Evolutionary conservation across 2,113 vertebrate species (phyloP).

Genomic region (Phrynosoma blainvillii): DNA sequence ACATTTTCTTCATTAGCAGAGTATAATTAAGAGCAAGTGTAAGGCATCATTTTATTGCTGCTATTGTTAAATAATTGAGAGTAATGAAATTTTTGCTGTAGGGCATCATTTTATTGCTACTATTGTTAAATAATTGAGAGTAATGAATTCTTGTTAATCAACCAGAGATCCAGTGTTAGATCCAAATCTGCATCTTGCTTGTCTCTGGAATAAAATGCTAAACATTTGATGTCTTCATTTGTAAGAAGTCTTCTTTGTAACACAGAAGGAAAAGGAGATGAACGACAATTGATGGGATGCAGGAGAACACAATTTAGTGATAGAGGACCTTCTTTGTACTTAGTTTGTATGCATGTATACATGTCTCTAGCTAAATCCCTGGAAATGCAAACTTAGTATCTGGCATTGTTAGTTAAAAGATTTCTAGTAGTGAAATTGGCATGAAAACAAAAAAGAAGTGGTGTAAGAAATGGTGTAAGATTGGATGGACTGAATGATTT

Average conservation of each 20-base stretch:
- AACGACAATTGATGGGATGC: neutral
- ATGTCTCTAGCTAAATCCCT: neutral
- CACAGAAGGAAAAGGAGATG: neutral
- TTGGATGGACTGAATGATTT: neutral
- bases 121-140: too few relatives aligned
- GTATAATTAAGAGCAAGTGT: too few relatives aligned
- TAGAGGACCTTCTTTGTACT: neutral
- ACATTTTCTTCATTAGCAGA: too few relatives aligned
- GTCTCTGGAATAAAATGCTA: neutral
- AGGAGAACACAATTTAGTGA: neutral
- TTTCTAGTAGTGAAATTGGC: neutral
- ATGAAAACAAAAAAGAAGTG: neutral
- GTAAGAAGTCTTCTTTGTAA: neutral
- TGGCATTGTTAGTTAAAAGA: neutral
- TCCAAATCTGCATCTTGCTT: too few relatives aligned
- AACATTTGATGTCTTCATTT: neutral
- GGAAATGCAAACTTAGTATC: neutral
- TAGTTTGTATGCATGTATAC: neutral
- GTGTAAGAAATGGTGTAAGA: neutral
- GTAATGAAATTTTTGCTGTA: too few relatives aligned
- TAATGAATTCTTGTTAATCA: too few relatives aligned
- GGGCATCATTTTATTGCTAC: too few relatives aligned
- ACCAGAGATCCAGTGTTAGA: too few relatives aligned
- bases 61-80: too few relatives aligned
- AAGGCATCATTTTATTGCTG: too few relatives aligned